Conservation (phyloP, 2,797 vertebrate genomes). For the Bufotes viridis region DNA sequence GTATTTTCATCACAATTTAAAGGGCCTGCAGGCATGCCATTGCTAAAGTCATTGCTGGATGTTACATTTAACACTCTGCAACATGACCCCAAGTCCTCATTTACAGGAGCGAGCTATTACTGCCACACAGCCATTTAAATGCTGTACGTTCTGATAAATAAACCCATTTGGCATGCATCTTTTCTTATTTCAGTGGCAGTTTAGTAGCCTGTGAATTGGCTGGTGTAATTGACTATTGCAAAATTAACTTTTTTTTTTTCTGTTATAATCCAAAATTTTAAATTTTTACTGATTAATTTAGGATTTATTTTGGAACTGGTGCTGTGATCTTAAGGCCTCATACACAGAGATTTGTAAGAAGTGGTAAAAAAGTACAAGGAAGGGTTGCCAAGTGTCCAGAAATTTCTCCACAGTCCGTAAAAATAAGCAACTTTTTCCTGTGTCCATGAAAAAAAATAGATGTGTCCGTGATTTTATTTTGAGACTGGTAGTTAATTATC, state of each 20-base stretch:
- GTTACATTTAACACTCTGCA: constrained; percentile 70
- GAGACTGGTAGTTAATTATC: too few relatives aligned
- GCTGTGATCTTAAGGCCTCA: neutral
- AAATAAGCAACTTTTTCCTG: too few relatives aligned
- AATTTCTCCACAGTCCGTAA: too few relatives aligned
- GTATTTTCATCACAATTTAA: constrained; percentile 71
- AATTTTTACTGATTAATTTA: neutral
- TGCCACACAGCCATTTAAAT: constrained; percentile 34
- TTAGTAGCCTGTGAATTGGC: neutral
- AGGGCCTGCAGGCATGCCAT: constrained; percentile 70
- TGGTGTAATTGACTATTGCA: neutral
- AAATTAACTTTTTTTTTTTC: neutral
- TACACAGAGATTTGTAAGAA: neutral
- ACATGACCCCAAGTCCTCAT: constrained; percentile 70
- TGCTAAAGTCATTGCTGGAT: constrained; percentile 67
- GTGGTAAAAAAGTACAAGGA: neutral
- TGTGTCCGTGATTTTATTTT: too few relatives aligned
- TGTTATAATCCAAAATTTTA: neutral
- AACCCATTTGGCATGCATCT: constrained; percentile 35
- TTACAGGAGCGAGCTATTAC: constrained; percentile 64
- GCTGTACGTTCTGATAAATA: constrained; percentile 50
- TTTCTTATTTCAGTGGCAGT: constrained; percentile 15
- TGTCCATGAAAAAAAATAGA: too few relatives aligned
- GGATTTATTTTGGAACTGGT: neutral
- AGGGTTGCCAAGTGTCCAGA: too few relatives aligned